These are phyloP conservation scores for Panopea generosa DNA, from an alignment of 2,888 invertebrate species.

Conservation along the genomic window DNA sequence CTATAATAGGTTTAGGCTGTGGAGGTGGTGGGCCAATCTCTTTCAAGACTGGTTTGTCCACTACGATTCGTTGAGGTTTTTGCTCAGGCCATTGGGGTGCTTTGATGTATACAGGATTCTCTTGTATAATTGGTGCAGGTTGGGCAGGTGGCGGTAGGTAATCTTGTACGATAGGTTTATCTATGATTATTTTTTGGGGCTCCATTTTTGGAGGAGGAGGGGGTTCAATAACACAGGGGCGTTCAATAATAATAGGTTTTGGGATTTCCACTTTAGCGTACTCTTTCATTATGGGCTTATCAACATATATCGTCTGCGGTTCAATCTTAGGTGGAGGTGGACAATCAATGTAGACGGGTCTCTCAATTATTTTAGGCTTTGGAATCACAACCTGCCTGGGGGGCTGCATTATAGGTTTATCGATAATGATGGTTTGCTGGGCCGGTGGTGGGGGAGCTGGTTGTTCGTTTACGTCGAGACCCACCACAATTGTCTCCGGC, in stretches of 20 bases:
- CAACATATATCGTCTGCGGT: constrained; percentile 50
- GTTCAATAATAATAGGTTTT: constrained; percentile 37
- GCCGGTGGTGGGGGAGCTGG: constrained; percentile 34
- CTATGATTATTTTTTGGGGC: constrained; percentile 44
- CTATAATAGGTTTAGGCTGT: constrained; percentile 39
- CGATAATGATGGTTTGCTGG: constrained; percentile 54
- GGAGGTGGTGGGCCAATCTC: constrained; percentile 32
- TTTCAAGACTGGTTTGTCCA: constrained; percentile 41
- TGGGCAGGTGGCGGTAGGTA: constrained; percentile 31
- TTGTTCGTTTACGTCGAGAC: constrained; percentile 27
- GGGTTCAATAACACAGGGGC: constrained; percentile 34
- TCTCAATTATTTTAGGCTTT: constrained; percentile 45
- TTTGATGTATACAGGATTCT: constrained; percentile 33
- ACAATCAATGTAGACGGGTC: constrained; percentile 42
- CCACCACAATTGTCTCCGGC: constrained; percentile 44
- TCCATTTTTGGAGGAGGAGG: constrained; percentile 41
- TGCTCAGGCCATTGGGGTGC: constrained; percentile 39
- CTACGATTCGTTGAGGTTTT: constrained; percentile 42
- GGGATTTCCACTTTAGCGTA: constrained; percentile 40
- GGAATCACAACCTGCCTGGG: constrained; percentile 23
- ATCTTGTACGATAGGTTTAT: constrained; percentile 41
- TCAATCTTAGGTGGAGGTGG: constrained; percentile 44
- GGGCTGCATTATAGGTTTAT: constrained; percentile 44
- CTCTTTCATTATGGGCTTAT: constrained; percentile 49
- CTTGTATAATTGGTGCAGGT: constrained; percentile 39